phyloP scores from a whole-genome alignment of 1,140 invertebrate species.

The Prorops nasuta region DNA sequence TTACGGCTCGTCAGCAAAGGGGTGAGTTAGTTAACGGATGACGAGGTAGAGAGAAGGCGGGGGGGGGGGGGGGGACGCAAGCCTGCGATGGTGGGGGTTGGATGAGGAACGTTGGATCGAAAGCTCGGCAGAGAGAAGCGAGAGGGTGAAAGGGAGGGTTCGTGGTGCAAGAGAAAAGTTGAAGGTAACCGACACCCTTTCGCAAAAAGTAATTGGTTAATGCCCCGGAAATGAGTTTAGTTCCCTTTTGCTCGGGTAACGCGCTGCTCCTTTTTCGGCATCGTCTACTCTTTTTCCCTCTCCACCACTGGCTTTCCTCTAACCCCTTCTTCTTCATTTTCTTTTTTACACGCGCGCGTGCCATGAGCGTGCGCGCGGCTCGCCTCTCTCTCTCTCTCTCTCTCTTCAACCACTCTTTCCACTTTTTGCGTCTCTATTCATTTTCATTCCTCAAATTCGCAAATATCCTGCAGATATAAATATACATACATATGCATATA shows the following conservation, averaged over 20 bases:
- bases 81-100: too few relatives aligned
- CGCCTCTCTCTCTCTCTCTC: background rate
- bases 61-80: too few relatives aligned
- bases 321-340: slow-evolving; percentile 2
- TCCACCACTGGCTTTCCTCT: background rate
- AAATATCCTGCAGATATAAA: too few relatives aligned
- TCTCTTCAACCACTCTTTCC: background rate
- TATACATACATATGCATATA: too few relatives aligned
- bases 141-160: slow-evolving; percentile 7
- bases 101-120: slow-evolving; percentile 12
- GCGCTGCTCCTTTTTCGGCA: slow-evolving; percentile 36
- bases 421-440: too few relatives aligned
- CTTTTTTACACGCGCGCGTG: too few relatives aligned
- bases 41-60: slow-evolving; percentile 4
- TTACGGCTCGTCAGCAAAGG: slow-evolving; percentile 18
- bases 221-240: slow-evolving; percentile 57
- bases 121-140: slow-evolving; percentile 12
- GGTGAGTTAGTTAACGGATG: slow-evolving; percentile 32
- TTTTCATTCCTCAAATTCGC: too few relatives aligned
- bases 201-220: slow-evolving; percentile 57
- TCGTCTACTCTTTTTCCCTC: slow-evolving; percentile 9
- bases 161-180: slow-evolving; percentile 24
- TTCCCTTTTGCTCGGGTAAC: slow-evolving; percentile 44
- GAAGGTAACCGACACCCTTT: slow-evolving; percentile 52
- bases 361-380: too few relatives aligned